These are phyloP conservation scores for Seira musarum DNA, from an alignment of 2,888 invertebrate genomes.

Conservation along the genomic window DNA sequence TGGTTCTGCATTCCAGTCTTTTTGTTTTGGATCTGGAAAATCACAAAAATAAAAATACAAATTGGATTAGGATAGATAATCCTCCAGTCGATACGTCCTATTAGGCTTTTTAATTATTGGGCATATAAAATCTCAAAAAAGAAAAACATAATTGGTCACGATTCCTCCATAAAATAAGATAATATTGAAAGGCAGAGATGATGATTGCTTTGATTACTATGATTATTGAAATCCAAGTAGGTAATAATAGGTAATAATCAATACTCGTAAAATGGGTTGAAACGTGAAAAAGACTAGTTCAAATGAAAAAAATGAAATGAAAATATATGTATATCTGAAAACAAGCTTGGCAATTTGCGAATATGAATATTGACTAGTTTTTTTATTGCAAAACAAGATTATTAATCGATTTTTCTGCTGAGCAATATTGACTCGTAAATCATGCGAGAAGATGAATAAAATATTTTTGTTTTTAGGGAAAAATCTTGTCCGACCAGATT, in stretches of 20 bases:
- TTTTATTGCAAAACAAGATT: background rate
- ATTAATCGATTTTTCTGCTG: background rate
- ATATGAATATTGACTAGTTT: background rate
- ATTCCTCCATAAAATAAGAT: background rate
- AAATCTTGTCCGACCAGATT: constrained; percentile 53
- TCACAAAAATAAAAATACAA: constrained; percentile 9
- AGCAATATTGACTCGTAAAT: background rate
- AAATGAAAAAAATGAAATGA: too few relatives aligned
- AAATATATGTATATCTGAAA: background rate
- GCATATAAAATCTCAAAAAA: constrained; percentile 10
- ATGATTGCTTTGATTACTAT: constrained; percentile 18
- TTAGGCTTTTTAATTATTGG: constrained; percentile 22
- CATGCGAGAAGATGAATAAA: too few relatives aligned
- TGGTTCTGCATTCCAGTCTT: constrained; percentile 28
- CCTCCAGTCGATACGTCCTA: too few relatives aligned
- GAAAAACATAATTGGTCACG: constrained; percentile 46
- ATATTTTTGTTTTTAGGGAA: constrained; percentile 12
- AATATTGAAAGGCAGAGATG: background rate
- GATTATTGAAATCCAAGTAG: constrained; percentile 39
- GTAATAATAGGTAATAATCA: constrained; percentile 4
- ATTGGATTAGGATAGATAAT: background rate
- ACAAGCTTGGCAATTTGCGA: background rate
- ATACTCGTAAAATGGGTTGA: too few relatives aligned
- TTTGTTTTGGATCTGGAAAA: constrained; percentile 22
- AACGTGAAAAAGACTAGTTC: background rate